Percentiles rank a stretch among this genome's conserved stretches.
These are phyloP conservation scores for Palaemon carinicauda DNA, from an alignment of 1,140 invertebrate species.

Conservation along the genomic window DNA sequence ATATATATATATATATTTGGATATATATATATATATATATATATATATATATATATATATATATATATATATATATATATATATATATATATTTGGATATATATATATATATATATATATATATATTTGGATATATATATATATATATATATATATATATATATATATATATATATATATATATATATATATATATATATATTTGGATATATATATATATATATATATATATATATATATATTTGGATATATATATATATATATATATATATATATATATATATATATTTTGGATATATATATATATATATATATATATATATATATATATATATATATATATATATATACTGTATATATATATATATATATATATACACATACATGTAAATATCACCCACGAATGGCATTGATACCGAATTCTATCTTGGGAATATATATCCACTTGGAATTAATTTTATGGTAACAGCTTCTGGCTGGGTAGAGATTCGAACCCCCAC, in stretches of 20 bases:
- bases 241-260: neutral
- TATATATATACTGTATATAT: no score
- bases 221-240: neutral
- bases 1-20: neutral
- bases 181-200: neutral
- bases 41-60: neutral
- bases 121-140: neutral
- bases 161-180: neutral
- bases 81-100: neutral
- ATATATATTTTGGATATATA: no score
- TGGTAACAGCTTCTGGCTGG: no score
- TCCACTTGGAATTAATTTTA: no score
- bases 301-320: no score
- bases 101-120: neutral
- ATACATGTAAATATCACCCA: no score
- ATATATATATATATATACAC: no score
- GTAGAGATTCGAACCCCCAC: no score
- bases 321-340: no score
- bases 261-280: no score
- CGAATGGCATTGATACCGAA: no score
- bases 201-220: neutral
- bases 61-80: neutral
- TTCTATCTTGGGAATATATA: no score
- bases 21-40: constrained; percentile 2
- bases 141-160: neutral